These are phyloP conservation scores for Pluvialis apricaria DNA, from an alignment of 2,113 vertebrate genomes.

Conservation along the genomic window DNA sequence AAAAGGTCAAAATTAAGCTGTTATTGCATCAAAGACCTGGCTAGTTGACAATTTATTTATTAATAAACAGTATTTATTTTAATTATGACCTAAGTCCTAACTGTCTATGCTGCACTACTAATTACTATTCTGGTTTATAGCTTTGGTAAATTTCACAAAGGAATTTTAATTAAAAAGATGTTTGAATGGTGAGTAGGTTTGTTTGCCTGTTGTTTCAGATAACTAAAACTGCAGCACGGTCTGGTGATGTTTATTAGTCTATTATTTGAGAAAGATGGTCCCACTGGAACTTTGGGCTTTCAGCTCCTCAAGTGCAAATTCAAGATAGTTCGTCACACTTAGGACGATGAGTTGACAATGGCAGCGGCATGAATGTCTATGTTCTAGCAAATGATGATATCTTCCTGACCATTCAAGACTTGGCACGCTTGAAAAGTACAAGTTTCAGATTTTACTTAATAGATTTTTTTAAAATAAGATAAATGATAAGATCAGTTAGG, in stretches of 20 bases:
- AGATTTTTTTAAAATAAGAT: neutral
- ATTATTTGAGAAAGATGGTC: neutral
- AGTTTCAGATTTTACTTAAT: neutral
- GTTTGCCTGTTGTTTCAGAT: neutral
- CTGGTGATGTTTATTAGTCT: neutral
- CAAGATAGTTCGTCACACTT: neutral
- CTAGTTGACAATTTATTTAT: neutral
- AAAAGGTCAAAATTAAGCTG: neutral
- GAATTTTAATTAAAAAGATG: conserved; percentile 41
- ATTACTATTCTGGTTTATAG: conserved; percentile 14
- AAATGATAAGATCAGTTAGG: neutral
- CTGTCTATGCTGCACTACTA: neutral
- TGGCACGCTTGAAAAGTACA: neutral
- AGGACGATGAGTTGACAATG: neutral
- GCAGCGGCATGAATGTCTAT: neutral
- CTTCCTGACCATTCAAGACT: neutral
- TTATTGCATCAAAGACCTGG: neutral
- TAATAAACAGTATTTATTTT: conserved; percentile 3
- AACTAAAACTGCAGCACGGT: rapidly evolving
- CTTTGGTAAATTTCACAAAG: neutral
- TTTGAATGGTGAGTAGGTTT: neutral
- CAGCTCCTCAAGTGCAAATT: neutral
- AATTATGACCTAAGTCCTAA: neutral
- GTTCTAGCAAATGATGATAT: neutral
- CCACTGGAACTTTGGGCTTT: neutral